Evolutionary conservation across 2,888 invertebrate species (phyloP).

Genomic region (Tholera decimalis): DNA sequence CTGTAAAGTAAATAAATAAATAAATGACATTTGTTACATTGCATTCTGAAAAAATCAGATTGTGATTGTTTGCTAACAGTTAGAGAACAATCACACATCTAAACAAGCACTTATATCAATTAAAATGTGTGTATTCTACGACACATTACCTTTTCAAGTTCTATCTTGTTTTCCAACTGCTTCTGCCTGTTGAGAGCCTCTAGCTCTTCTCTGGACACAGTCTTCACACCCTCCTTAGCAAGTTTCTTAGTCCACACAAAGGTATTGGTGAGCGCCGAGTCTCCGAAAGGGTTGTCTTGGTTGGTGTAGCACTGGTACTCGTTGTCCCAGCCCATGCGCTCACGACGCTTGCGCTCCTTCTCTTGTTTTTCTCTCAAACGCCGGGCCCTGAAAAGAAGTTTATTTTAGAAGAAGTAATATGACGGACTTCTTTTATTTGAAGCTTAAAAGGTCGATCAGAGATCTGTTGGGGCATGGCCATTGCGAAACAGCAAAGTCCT

Average conservation of each 20-base stretch:
- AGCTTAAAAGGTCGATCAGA: too few relatives aligned
- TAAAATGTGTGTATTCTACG: background rate
- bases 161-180: conserved; percentile 97
- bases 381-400: conserved; percentile 85
- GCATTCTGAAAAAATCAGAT: too few relatives aligned
- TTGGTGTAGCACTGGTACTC: conserved; percentile 99
- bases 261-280: conserved; percentile 97
- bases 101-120: background rate
- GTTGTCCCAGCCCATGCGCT: conserved; percentile 99
- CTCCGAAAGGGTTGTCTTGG: conserved; percentile 99
- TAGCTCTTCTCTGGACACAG: conserved; percentile 94
- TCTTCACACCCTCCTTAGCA: conserved; percentile 97
- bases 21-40: too few relatives aligned
- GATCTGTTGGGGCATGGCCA: too few relatives aligned
- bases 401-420: too few relatives aligned
- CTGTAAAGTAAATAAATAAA: too few relatives aligned
- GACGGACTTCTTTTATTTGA: too few relatives aligned
- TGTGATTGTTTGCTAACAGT: too few relatives aligned
- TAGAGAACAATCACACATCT: too few relatives aligned
- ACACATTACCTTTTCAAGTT: conserved; percentile 95
- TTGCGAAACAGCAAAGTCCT: too few relatives aligned
- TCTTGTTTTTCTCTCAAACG: conserved; percentile 97
- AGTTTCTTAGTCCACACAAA: conserved; percentile 99
- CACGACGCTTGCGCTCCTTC: conserved; percentile 96
- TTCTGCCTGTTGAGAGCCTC: conserved; percentile 96